These are phyloP conservation scores for Pyrocephalus nanus DNA, from an alignment of 2,797 vertebrate genomes.

Conservation along the genomic window DNA sequence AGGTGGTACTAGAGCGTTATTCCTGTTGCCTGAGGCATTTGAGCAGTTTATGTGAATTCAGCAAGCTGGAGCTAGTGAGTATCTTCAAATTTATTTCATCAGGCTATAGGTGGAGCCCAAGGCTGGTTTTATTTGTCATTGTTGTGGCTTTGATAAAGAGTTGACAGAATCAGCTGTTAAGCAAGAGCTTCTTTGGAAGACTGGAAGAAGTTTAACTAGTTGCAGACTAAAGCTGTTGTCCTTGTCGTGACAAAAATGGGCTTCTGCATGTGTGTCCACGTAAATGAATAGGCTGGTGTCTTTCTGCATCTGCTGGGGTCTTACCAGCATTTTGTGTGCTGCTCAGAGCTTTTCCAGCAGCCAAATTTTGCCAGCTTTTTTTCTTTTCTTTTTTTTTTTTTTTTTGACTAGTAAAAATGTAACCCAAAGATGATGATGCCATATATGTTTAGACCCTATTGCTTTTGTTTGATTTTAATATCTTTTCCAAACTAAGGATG, in stretches of 20 bases:
- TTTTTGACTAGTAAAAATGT: not conserved
- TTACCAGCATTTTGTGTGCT: not conserved
- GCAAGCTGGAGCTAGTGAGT: not conserved
- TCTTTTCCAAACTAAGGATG: not conserved
- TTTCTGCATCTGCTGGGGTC: not conserved
- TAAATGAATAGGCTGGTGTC: not conserved
- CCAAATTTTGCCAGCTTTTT: not conserved
- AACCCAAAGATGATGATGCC: not conserved
- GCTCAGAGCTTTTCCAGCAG: not conserved
- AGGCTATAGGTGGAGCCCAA: not conserved
- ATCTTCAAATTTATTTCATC: not conserved
- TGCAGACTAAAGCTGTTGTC: not conserved
- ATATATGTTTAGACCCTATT: not conserved
- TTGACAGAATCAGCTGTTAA: not conserved
- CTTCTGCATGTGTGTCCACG: accelerated
- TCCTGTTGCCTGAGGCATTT: not conserved
- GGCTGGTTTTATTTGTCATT: not conserved
- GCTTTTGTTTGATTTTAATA: not conserved
- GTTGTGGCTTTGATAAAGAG: not conserved
- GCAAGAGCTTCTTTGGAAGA: not conserved
- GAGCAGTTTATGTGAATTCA: not conserved
- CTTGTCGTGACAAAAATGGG: not conserved
- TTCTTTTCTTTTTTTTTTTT: not conserved
- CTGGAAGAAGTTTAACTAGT: not conserved
- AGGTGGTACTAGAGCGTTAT: not conserved